Base-by-base conservation (phyloP, 2,888 invertebrate species). In the Geophilus truncorum region DNA sequence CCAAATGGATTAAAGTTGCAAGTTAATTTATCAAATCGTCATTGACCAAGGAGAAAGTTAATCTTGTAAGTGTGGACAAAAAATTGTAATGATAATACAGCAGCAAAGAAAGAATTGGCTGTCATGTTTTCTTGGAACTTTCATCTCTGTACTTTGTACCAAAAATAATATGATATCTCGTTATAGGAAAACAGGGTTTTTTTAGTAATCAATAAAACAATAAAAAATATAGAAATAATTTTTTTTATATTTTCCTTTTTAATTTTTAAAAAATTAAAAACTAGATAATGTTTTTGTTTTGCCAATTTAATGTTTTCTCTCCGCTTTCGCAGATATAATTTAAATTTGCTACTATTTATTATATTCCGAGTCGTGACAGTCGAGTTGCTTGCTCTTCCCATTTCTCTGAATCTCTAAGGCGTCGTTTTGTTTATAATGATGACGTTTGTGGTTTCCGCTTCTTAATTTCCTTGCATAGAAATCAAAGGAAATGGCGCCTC, bases 391-490 rank as follows among this genome's bases (percentile, higher is more conserved):
- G 70, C 70, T 25, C 28, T 70, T 25, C 28, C 70, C 70, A 70
- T 70, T 70, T 70, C 51, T 70, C 12, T 70, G 70, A 70, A 70
- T 70, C 70, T 70, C 70, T 28, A 70, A 70, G 70, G 70, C 70
- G 70, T 70, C 70, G 70, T 70, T 70, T 70, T 70, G 70, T 70
- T 70, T 70, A 70, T 70, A 70, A 70, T 70, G 70, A 70, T 70
- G 70, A 70, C 70, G 70, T 70, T 70, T 70, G 70, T 70, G 70
- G 70, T 70, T 70, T 70, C 70, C 70, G 70, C 70, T 70, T 70
- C 70, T 70, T 70, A 70, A 70, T 70, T 70, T 70, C 28, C 70
- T 70, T 70, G 70, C 70, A 28, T 70, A 12, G 70, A 70, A 70
- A 70, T 70, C 70, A 70, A 70, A 70, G 70, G 70, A 70, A 70